Evolutionary conservation across 1,140 invertebrate species (phyloP).

Genomic region (Tetramorium alpestre): DNA sequence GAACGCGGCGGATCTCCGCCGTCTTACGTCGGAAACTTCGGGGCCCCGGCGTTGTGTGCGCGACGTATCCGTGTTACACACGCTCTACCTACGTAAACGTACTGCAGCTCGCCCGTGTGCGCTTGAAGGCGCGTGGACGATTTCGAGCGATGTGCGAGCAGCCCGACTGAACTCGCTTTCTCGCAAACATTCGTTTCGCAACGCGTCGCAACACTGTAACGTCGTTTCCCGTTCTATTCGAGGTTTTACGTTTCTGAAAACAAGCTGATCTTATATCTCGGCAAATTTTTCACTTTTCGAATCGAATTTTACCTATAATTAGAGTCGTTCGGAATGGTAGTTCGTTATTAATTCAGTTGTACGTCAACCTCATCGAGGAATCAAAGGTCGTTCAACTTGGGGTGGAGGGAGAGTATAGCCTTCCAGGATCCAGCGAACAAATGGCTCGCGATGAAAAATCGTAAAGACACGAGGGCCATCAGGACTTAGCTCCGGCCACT

Average conservation of each 20-base stretch:
- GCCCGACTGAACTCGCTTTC: slow-evolving; percentile 3
- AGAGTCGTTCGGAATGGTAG: slow-evolving; percentile 6
- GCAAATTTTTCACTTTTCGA: slow-evolving; percentile 23
- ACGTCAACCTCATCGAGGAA: slow-evolving; percentile 18
- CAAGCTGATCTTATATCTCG: background rate
- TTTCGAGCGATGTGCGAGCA: slow-evolving; percentile 37
- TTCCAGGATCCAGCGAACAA: slow-evolving; percentile 71
- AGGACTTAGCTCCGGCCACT: slow-evolving; percentile 69
- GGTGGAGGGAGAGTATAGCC: background rate
- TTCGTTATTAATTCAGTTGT: slow-evolving; percentile 57
- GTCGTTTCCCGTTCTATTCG: background rate
- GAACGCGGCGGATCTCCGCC: slow-evolving; percentile 60
- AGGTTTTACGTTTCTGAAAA: background rate
- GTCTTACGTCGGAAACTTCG: slow-evolving; percentile 73
- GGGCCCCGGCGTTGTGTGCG: slow-evolving; percentile 60
- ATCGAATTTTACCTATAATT: slow-evolving; percentile 37
- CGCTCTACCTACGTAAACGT: background rate
- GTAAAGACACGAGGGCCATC: slow-evolving; percentile 80
- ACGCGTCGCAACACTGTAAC: background rate
- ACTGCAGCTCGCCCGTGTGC: background rate
- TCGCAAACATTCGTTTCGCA: background rate
- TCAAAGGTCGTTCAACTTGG: slow-evolving; percentile 24
- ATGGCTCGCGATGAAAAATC: slow-evolving; percentile 84
- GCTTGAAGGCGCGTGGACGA: slow-evolving; percentile 50
- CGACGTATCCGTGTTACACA: slow-evolving; percentile 37